Percentiles rank a stretch among this genome's conserved stretches.
phyloP scores from a whole-genome alignment of 2,113 vertebrate species.

The Okapia johnstoni region DNA sequence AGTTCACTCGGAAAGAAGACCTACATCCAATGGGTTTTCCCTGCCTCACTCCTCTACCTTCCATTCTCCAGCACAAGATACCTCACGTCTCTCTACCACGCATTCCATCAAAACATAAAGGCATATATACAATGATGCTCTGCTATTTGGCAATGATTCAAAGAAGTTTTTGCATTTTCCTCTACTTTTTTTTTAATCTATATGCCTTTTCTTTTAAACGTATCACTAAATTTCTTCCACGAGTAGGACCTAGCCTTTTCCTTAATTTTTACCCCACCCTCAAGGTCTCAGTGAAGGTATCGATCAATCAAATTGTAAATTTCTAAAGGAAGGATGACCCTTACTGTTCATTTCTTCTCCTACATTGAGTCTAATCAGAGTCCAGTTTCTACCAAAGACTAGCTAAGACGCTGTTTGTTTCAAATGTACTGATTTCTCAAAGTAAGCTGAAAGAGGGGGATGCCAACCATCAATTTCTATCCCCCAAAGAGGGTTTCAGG shows the following conservation, averaged over 20 bases:
- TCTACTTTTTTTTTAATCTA: not conserved
- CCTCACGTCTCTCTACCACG: accelerated
- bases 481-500: not conserved
- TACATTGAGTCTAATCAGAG: not conserved
- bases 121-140: accelerated
- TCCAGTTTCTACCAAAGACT: not conserved
- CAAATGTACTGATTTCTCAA: not conserved
- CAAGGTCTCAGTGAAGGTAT: not conserved
- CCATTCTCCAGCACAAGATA: not conserved
- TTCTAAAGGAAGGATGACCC: not conserved
- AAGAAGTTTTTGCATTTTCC: not conserved
- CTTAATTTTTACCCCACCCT: not conserved
- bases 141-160: not conserved
- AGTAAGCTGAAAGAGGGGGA: not conserved
- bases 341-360: not conserved
- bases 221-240: not conserved
- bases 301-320: not conserved
- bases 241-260: not conserved
- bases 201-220: not conserved
- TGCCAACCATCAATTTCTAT: not conserved
- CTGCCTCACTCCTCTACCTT: not conserved
- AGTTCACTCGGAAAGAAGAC: not conserved
- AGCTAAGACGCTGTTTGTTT: not conserved
- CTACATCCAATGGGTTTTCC: not conserved
- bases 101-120: not conserved